phyloP scores from a whole-genome alignment of 1,140 invertebrate species.

The Drosophila ironensis region DNA sequence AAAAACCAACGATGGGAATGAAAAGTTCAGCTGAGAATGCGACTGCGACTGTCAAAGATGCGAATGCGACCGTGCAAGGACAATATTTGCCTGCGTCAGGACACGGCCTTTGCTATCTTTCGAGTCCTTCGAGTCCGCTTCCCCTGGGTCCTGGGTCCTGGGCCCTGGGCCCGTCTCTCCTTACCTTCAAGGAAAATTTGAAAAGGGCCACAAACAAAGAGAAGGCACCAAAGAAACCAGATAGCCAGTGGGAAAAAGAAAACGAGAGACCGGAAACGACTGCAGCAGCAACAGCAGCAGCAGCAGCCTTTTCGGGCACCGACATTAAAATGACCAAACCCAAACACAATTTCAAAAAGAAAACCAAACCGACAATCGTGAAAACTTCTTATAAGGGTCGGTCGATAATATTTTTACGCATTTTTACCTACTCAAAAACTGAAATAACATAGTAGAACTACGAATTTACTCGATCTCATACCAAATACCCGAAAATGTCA shows the following conservation, averaged over 20 bases:
- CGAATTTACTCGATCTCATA: too few species aligned
- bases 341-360: conserved; percentile 20
- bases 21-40: conserved; percentile 26
- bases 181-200: conserved; percentile 42
- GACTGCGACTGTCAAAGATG: conserved; percentile 63
- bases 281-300: conserved; percentile 51
- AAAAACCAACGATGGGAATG: neutral
- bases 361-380: too few species aligned
- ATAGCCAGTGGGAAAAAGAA: conserved; percentile 11
- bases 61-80: conserved; percentile 68
- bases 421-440: too few species aligned
- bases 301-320: conserved; percentile 19
- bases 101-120: conserved; percentile 26
- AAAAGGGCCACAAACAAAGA: conserved; percentile 53
- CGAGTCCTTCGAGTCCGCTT: neutral
- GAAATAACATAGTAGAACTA: too few species aligned
- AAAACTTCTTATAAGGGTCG: too few species aligned
- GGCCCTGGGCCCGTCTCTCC: neutral
- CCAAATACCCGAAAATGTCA: too few species aligned
- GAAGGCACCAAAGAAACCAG: conserved; percentile 38
- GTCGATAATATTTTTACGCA: too few species aligned
- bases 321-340: conserved; percentile 14
- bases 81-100: conserved; percentile 65
- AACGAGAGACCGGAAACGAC: conserved; percentile 4
- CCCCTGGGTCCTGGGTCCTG: neutral